Conservation (phyloP, 2,113 vertebrate genomes). For the Acinonyx jubatus region DNA sequence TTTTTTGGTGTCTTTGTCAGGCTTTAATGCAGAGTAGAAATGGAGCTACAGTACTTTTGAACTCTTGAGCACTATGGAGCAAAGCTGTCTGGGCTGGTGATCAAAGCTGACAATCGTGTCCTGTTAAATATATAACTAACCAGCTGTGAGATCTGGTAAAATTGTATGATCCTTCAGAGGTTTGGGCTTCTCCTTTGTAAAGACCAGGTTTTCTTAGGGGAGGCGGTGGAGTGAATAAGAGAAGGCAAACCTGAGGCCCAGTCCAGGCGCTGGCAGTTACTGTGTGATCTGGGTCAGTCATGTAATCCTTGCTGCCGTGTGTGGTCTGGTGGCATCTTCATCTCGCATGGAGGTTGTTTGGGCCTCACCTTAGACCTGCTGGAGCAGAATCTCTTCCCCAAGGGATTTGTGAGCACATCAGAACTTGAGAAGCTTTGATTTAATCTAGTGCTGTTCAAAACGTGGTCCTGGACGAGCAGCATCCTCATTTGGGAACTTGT, state of each 20-base stretch:
- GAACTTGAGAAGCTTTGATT: neutral
- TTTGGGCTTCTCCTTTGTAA: neutral
- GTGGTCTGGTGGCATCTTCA: neutral
- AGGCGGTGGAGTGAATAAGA: neutral
- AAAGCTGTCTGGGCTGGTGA: neutral
- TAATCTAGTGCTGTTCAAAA: neutral
- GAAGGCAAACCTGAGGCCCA: neutral
- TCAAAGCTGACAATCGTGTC: fast-evolving
- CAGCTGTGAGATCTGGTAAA: neutral
- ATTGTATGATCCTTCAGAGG: neutral
- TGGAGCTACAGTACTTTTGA: neutral
- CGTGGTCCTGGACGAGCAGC: neutral
- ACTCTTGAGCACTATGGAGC: neutral
- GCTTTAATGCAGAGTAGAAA: neutral
- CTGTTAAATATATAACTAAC: neutral
- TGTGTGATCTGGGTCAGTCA: neutral
- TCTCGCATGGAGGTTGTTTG: neutral
- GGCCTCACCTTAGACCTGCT: neutral
- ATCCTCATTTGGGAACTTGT: neutral
- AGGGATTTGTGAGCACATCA: neutral
- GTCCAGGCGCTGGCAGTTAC: too few species aligned
- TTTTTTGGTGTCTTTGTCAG: neutral
- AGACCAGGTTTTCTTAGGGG: neutral
- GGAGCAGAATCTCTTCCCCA: neutral
- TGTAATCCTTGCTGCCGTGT: neutral